Conservation (phyloP, 2,113 vertebrate species). For the Hepsetus odoe region DNA sequence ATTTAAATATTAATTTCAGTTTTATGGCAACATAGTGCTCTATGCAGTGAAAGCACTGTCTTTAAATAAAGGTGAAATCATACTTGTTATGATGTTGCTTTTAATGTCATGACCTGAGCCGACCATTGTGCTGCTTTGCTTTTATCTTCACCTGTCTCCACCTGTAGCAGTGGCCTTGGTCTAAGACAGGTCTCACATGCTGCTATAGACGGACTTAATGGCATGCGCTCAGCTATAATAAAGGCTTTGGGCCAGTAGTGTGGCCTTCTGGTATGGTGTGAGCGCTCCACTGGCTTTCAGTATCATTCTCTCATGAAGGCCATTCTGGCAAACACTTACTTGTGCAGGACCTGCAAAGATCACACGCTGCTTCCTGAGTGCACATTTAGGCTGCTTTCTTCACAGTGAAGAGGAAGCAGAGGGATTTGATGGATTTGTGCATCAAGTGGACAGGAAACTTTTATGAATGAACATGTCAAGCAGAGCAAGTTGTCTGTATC, state of each 20-base stretch:
- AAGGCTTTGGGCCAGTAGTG: neutral
- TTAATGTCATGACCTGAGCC: neutral
- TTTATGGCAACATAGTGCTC: neutral
- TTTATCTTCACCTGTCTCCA: neutral
- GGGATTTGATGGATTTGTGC: neutral
- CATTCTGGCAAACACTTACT: neutral
- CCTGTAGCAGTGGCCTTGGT: neutral
- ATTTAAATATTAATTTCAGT: neutral
- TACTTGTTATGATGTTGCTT: neutral
- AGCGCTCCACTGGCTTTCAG: neutral
- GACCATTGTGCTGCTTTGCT: neutral
- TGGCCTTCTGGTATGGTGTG: neutral
- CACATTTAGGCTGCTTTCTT: neutral
- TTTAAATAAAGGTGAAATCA: neutral
- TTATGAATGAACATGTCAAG: neutral
- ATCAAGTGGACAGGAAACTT: neutral
- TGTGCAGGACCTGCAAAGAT: neutral
- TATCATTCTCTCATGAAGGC: neutral
- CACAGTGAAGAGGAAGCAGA: neutral
- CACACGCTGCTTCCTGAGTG: neutral
- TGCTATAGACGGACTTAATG: neutral
- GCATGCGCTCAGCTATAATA: neutral
- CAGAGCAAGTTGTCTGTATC: neutral
- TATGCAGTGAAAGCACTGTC: neutral
- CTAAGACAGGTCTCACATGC: neutral